Evolutionary conservation across 2,113 vertebrate species (phyloP).

Genomic region (Thunnus maccoyii): DNA sequence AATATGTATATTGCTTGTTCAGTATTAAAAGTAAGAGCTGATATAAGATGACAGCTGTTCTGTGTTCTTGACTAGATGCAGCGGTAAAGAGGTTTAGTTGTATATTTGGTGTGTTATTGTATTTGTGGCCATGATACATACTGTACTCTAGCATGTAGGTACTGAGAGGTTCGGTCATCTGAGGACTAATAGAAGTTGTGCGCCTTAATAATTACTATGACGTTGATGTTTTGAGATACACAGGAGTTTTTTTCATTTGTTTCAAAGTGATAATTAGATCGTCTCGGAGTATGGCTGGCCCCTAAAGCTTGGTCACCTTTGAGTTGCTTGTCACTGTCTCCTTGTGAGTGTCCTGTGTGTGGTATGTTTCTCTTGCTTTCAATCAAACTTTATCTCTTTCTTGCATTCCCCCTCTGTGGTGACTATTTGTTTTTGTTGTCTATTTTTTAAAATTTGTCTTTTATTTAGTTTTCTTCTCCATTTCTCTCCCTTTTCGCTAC

Average conservation of each 20-base stretch:
- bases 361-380: constrained; percentile 53
- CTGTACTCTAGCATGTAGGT: background rate
- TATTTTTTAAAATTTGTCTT: background rate
- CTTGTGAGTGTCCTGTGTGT: constrained; percentile 68
- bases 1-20: background rate
- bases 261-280: background rate
- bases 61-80: background rate
- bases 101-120: background rate
- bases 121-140: background rate
- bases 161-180: background rate
- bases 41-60: background rate
- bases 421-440: constrained; percentile 36
- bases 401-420: constrained; percentile 41
- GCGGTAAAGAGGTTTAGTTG: background rate
- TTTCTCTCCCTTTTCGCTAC: background rate
- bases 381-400: constrained; percentile 46
- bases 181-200: background rate
- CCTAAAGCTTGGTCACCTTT: constrained; percentile 61
- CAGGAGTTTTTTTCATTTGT: background rate
- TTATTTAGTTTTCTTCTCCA: background rate
- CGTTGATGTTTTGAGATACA: background rate
- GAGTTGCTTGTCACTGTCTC: constrained; percentile 75
- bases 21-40: background rate
- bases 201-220: background rate
- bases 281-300: constrained; percentile 66